Conservation (phyloP, 1,140 invertebrate genomes). For the Achroia grisella region DNA sequence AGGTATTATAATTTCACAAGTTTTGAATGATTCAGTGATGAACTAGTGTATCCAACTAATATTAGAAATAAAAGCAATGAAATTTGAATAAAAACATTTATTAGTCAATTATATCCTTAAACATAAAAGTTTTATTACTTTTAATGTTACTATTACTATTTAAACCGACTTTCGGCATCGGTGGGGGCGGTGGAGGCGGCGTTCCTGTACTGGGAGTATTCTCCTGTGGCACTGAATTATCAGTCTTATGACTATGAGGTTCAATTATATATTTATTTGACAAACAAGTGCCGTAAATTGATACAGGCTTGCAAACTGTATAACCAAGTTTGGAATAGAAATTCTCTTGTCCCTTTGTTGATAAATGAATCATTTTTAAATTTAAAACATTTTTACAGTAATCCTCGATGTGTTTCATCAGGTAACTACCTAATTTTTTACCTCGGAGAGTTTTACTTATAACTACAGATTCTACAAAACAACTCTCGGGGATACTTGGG, state of each 20-base stretch:
- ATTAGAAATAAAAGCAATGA: neutral
- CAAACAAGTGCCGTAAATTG: constrained; percentile 74
- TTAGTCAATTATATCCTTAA: constrained; percentile 41
- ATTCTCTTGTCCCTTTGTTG: constrained; percentile 83
- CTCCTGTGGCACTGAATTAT: constrained; percentile 18
- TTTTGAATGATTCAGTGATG: too few species aligned
- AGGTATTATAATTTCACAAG: too few species aligned
- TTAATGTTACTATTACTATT: constrained; percentile 31
- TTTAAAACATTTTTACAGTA: constrained; percentile 77
- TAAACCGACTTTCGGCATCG: constrained; percentile 25
- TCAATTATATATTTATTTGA: constrained; percentile 13
- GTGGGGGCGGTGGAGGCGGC: constrained; percentile 42
- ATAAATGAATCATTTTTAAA: constrained; percentile 80
- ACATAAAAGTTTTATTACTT: constrained; percentile 57
- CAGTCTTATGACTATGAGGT: constrained; percentile 12
- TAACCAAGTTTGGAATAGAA: constrained; percentile 87
- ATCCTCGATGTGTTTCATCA: constrained; percentile 81
- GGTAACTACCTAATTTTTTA: constrained; percentile 81
- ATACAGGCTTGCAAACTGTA: constrained; percentile 78
- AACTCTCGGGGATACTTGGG: constrained; percentile 77
- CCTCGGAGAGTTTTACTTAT: constrained; percentile 79
- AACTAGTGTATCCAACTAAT: too few species aligned
- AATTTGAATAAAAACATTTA: neutral
- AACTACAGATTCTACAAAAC: constrained; percentile 86
- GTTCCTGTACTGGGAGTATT: constrained; percentile 2